Evolutionary conservation across 53 echinoderm and acorn worm species (phyloP), one percentile per base, ranked within the genome.

Genomic region (Luidia sarsii): DNA sequence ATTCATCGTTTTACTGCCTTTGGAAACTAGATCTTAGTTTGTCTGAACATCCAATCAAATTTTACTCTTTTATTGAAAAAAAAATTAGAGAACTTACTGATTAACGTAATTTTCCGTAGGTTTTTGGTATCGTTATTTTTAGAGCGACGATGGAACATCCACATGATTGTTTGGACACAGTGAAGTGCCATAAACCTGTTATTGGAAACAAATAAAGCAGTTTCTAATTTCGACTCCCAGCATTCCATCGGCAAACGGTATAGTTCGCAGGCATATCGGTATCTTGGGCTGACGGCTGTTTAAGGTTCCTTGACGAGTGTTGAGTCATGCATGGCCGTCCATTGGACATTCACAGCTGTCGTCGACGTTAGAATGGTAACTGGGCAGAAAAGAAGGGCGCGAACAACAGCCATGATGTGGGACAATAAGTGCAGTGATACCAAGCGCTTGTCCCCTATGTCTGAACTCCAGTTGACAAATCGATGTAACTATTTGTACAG

Each of bases 401-500:
- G n/a, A n/a, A n/a, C n/a, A n/a, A n/a, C n/a, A n/a, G n/a, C n/a
- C n/a, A n/a, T n/a, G n/a, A n/a, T n/a, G n/a, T n/a, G n/a, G n/a
- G n/a, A n/a, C n/a, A n/a, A n/a, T n/a, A n/a, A n/a, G n/a, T n/a
- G n/a, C n/a, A n/a, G n/a, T n/a, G n/a, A n/a, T n/a, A n/a, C n/a
- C n/a, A n/a, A n/a, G n/a, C n/a, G n/a, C n/a, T n/a, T n/a, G n/a
- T n/a, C n/a, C n/a, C n/a, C n/a, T n/a, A n/a, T n/a, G n/a, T n/a
- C n/a, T n/a, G n/a, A n/a, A n/a, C n/a, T n/a, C n/a, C n/a, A n/a
- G n/a, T n/a, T n/a, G n/a, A n/a, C n/a, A n/a, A n/a, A n/a, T n/a
- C 18, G 56, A 21, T 74, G 74, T 74, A 75, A 16, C 75, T 6
- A 77, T 61, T 77, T 77, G 61, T 77, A 77, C 46, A 77, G 62